Evolutionary conservation across 92 coral and sea anemone genomes (phyloP).

Genomic region (Nematostella vectensis): DNA sequence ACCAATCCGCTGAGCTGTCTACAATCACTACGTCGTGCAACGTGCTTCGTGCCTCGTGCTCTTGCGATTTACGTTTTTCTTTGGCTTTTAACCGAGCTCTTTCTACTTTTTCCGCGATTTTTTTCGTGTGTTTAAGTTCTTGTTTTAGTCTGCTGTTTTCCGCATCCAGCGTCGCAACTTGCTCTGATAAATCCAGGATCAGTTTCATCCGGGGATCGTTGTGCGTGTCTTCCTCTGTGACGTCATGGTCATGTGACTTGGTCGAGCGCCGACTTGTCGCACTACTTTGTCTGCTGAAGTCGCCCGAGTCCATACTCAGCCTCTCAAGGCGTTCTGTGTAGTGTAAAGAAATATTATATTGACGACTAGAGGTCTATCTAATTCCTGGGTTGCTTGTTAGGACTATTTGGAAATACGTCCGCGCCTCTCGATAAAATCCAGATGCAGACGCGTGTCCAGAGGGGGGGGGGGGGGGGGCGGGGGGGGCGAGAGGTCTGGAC

Average conservation of each 20-base stretch:
- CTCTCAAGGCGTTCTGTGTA: conserved; percentile 43
- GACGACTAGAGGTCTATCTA: too few relatives aligned
- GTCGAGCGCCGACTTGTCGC: conserved; percentile 25
- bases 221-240: conserved; percentile 7
- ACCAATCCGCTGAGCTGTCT: conserved; percentile 1
- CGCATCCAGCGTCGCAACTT: conserved; percentile 54
- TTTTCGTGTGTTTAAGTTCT: conserved; percentile 47
- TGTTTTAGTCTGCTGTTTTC: conserved; percentile 46
- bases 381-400: too few relatives aligned
- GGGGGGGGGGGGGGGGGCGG: too few relatives aligned
- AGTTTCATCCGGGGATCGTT: conserved; percentile 51
- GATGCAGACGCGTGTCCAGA: too few relatives aligned
- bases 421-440: too few relatives aligned
- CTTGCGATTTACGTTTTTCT: conserved; percentile 15
- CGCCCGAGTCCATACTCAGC: conserved; percentile 32
- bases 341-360: too few relatives aligned
- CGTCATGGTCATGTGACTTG: conserved; percentile 11
- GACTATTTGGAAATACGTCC: too few relatives aligned
- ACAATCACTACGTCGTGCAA: not conserved
- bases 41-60: not conserved
- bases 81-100: conserved; percentile 25
- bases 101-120: conserved; percentile 48
- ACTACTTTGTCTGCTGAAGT: conserved; percentile 33
- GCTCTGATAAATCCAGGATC: conserved; percentile 61
- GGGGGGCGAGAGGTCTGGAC: too few relatives aligned